phyloP scores from a whole-genome alignment of 2,888 invertebrate species.

The Lacanobia oleracea region DNA sequence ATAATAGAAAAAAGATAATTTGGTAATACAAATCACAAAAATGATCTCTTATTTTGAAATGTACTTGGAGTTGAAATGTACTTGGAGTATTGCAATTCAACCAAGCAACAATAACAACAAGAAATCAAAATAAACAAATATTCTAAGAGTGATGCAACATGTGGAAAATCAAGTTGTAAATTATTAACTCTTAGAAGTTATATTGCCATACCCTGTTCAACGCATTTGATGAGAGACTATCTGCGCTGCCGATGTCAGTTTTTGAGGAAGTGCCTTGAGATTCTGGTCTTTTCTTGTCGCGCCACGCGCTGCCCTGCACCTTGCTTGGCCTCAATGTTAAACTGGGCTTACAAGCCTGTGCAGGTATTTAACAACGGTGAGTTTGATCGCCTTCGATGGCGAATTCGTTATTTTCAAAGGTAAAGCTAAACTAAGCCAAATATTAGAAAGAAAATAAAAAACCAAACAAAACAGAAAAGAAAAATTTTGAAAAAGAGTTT shows the following conservation, averaged over 20 bases:
- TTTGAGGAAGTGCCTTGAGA: slow-evolving; percentile 49
- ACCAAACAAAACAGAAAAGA: not conserved
- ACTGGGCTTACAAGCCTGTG: slow-evolving; percentile 75
- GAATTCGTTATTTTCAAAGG: slow-evolving; percentile 9
- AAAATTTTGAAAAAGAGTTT: not conserved
- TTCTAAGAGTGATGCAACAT: slow-evolving; percentile 16
- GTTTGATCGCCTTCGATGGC: slow-evolving; percentile 6
- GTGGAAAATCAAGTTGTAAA: slow-evolving; percentile 13
- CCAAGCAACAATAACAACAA: slow-evolving; percentile 17
- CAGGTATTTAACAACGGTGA: slow-evolving; percentile 46
- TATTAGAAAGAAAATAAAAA: not conserved
- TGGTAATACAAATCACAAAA: not conserved
- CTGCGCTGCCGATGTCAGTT: slow-evolving; percentile 51
- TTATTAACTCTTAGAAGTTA: slow-evolving; percentile 33
- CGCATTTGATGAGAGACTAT: slow-evolving; percentile 66
- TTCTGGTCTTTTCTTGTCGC: slow-evolving; percentile 62
- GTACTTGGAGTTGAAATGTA: slow-evolving; percentile 10
- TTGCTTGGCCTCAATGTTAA: slow-evolving; percentile 63
- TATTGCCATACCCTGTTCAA: slow-evolving; percentile 72
- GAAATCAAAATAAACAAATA: slow-evolving; percentile 27
- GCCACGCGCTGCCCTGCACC: slow-evolving; percentile 46
- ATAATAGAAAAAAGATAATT: not conserved
- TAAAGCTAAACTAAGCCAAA: slow-evolving; percentile 10
- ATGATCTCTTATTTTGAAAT: no score
- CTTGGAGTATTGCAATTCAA: slow-evolving; percentile 7